Conservation (phyloP, 2,797 vertebrate genomes). For the Thunnus albacares region DNA sequence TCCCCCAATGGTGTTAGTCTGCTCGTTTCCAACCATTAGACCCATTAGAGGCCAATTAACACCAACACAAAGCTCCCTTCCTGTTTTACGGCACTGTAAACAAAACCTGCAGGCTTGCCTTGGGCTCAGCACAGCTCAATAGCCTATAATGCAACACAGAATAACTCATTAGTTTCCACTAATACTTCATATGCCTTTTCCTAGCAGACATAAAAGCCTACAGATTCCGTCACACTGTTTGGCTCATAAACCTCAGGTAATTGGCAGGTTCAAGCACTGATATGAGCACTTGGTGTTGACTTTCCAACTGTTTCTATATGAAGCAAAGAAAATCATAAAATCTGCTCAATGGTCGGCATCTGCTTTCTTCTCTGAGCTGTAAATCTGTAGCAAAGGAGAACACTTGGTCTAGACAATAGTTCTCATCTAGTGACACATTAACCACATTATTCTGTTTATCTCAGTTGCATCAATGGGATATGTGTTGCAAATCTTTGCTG, state of each 20-base stretch:
- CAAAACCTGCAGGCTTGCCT: constrained; percentile 70
- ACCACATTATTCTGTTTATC: constrained; percentile 55
- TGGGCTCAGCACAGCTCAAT: constrained; percentile 44
- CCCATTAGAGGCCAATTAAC: constrained; percentile 84
- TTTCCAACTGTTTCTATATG: constrained; percentile 1
- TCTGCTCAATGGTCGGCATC: neutral
- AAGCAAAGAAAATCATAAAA: constrained; percentile 20
- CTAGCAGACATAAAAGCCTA: constrained; percentile 13
- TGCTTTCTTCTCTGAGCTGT: constrained; percentile 39
- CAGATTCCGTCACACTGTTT: constrained; percentile 8
- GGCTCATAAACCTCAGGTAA: constrained; percentile 21
- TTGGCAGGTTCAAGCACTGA: constrained; percentile 4
- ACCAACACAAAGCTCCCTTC: constrained; percentile 78
- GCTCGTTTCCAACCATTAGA: constrained; percentile 77
- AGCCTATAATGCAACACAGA: constrained; percentile 43
- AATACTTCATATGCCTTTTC: constrained; percentile 12
- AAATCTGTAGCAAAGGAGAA: constrained; percentile 28
- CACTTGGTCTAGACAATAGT: constrained; percentile 40
- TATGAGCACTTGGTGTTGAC: neutral
- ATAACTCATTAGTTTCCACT: constrained; percentile 42
- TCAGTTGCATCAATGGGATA: constrained; percentile 39
- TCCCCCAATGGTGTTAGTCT: constrained; percentile 54
- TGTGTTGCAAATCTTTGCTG: constrained; percentile 28
- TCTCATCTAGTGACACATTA: constrained; percentile 65
- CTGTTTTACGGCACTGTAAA: constrained; percentile 82